phyloP scores from a whole-genome alignment of 2,888 invertebrate genomes.

The Ryuthela nishihirai region DNA sequence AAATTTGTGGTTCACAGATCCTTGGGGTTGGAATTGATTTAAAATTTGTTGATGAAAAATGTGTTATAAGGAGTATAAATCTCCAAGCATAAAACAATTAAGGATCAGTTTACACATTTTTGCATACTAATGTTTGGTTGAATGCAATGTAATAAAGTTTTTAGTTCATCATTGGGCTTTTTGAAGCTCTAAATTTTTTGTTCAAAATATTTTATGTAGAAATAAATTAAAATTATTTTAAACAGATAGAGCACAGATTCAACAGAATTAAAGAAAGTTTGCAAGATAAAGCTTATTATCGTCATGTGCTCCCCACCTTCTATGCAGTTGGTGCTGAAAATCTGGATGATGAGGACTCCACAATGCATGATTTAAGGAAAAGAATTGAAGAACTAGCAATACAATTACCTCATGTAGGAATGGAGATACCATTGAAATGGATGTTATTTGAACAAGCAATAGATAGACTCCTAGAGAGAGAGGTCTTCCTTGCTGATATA shows the following conservation, averaged over 20 bases:
- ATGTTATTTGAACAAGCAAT: constrained; percentile 50
- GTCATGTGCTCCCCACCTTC: constrained; percentile 50
- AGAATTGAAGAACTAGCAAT: constrained; percentile 48
- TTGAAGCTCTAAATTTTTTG: no score
- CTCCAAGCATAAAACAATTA: no score
- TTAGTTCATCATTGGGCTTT: no score
- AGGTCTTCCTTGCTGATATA: constrained; percentile 48
- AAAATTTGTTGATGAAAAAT: no score
- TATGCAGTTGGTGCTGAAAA: constrained; percentile 47
- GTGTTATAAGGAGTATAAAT: no score
- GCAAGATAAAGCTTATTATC: constrained; percentile 48
- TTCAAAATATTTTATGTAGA: neutral
- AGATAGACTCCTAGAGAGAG: constrained; percentile 46
- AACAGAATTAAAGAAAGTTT: constrained; percentile 47
- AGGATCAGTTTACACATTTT: no score
- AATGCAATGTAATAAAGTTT: no score
- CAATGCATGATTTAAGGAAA: constrained; percentile 46
- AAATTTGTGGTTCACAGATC: no score
- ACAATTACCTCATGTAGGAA: constrained; percentile 50
- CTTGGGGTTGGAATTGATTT: no score
- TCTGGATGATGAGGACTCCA: constrained; percentile 33
- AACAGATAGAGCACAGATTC: constrained; percentile 47
- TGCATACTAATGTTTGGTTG: no score
- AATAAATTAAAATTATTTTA: neutral
- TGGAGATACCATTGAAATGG: constrained; percentile 51